Conservation (phyloP, 1,140 invertebrate genomes). For the Oscheius sp. region DNA sequence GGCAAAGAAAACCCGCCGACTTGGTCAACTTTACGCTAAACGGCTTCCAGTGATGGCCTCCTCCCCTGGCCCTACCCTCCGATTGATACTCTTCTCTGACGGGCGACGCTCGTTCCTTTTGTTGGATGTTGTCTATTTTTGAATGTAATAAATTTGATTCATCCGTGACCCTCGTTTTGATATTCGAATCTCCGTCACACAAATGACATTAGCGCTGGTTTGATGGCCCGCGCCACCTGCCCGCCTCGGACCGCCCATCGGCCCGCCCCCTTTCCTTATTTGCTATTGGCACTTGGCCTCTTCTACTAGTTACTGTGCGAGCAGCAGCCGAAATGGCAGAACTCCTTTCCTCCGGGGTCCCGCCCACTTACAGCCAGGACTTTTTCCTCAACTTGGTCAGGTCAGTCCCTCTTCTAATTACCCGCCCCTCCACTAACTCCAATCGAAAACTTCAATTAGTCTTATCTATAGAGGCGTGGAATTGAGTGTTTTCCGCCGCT, state of each 20-base stretch:
- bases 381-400: conserved; percentile 11
- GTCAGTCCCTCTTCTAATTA: background rate
- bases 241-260: no score
- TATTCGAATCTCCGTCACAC: background rate
- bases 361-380: background rate
- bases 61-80: background rate
- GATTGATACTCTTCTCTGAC: background rate
- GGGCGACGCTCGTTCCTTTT: no score
- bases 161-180: background rate
- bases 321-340: background rate
- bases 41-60: background rate
- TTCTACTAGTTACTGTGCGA: conserved; percentile 5
- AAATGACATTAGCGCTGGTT: conserved; percentile 8
- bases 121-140: background rate
- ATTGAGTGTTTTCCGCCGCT: background rate
- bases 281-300: conserved; percentile 12
- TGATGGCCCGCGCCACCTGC: background rate
- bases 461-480: no score
- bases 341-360: background rate
- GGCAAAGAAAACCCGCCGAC: conserved; percentile 8
- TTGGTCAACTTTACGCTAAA: background rate
- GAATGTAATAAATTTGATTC: background rate
- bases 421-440: background rate
- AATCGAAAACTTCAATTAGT: background rate
- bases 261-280: background rate